phyloP scores from a whole-genome alignment of 2,113 vertebrate genomes.

The Hucho hucho region DNA sequence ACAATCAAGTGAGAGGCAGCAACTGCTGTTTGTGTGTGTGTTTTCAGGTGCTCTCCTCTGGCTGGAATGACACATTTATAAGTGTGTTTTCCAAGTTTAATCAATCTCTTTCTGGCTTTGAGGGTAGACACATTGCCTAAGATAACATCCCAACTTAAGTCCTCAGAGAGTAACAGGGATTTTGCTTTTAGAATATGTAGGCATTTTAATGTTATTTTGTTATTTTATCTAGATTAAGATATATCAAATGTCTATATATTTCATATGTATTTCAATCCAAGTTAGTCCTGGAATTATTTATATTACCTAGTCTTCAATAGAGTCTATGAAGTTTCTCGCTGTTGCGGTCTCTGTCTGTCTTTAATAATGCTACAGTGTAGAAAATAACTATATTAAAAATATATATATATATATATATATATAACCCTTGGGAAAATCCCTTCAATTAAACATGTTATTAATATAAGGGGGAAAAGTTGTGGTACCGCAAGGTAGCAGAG shows the following conservation, averaged over 20 bases:
- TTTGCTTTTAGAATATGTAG: background rate
- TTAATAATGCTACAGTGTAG: background rate
- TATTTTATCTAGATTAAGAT: background rate
- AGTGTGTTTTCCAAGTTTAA: background rate
- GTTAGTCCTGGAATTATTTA: background rate
- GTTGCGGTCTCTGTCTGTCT: background rate
- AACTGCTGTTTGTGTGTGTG: background rate
- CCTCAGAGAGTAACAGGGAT: background rate
- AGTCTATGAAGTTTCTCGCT: background rate
- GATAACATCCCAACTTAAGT: background rate
- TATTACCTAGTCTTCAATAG: background rate
- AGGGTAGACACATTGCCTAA: background rate
- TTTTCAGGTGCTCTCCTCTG: background rate
- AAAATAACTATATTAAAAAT: background rate
- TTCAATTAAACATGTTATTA: background rate
- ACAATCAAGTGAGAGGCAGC: background rate
- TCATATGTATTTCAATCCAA: background rate
- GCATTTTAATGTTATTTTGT: background rate
- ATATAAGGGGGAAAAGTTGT: background rate
- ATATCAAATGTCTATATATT: background rate
- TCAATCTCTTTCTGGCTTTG: background rate
- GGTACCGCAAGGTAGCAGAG: background rate
- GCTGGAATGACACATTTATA: background rate
- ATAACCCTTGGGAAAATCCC: background rate
- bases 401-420: too few relatives aligned